Base-by-base conservation (phyloP, 2,888 invertebrate genomes). In the Latheticus oryzae region DNA sequence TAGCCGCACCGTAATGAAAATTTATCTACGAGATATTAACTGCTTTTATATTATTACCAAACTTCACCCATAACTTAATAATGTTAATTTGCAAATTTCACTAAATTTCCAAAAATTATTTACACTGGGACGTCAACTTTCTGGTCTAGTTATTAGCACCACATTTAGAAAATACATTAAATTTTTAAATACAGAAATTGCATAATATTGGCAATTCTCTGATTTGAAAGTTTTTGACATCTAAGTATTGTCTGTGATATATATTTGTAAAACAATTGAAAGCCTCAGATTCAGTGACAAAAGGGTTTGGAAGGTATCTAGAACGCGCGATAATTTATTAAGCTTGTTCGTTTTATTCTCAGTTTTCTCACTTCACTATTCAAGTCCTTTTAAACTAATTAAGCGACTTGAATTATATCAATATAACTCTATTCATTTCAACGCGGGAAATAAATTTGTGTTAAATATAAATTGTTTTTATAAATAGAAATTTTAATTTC, bases 261-360 rank as follows among this genome's bases (percentile, higher is more conserved):
- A 59, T 62, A 62, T 59, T 62, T 60, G 56, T 58, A 56, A 58
- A 55, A 55, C 58, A 63, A 56, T 53, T 63, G 52, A 55, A 50
- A 53, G 45, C 40, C 53, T 54, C 51, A 58, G 48, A 28, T 37
- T 43, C 35, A 35, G 50, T 58, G 60, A 63, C 58, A 60, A 58
- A 62, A 56, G 53, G 60, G 58, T 62, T 62, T 60, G 48, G 58
- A 58, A 53, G 52, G 52, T 56, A 62, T 55, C 58, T 56, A 55
- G 58, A 52, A 55, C 52, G 55, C 55, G 48, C 35, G 21, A 47
- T 58, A 58, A 60, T 60, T 60, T 54, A 60, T 58, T 54, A 50
- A 60, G 38, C 52, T 56, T 45, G 42, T 59, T 61, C 38, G 54
- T 61, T 54, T 57, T 38, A 58, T 58, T 61, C 54, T 28, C 21